Base-by-base conservation (phyloP, 2,888 invertebrate species). In the Noctua comes region DNA sequence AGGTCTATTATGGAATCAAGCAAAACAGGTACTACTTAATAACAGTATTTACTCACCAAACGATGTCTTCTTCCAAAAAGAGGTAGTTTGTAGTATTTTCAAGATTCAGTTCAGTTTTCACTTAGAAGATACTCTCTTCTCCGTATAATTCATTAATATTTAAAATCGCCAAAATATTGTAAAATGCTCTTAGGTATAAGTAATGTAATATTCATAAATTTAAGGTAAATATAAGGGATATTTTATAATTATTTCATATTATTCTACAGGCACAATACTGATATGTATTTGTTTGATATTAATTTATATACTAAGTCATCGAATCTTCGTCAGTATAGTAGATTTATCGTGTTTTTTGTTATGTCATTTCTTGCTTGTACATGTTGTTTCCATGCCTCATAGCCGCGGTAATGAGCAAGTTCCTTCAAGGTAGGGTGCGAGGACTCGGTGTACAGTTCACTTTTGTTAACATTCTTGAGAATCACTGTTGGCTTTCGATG, bases 221-320 rank as follows among this genome's bases (percentile, higher is more conserved):
- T 85, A 82, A 31, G 81, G 91, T 91, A 92, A 90, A 91, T 92
- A 91, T 90, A 88, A 82, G 88, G 80, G 86, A 88, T 91, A 89
- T 91, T 92, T 92, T 92, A 91, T 43, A 43, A 43, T 66, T 66
- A 65, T 43, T 65, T 64, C 91, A 90, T 90, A 92, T 93, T 93
- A 91, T 85, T 90, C 90, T 96, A 95, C 91, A 96, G 96, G 96
- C 96, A 96, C 96, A 94, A 88, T 92, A 90, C 93, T 96, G 96
- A 96, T 96, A 96, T 96, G 96, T 96, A 95, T 96, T 93, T 92
- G 91, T 92, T 94, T 92, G 89, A 92, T 93, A 92, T 89, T 88
- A 83, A 88, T 84, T 90, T 93, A 91, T 83, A 91, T 86, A 80
- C 91, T 95, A 95, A 91, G 88, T 89, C 94, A 93, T 93, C 66